A percentile compares a stretch with the other conserved stretches of the same genome.
Evolutionary conservation across 2,797 vertebrate genomes (phyloP).

Genomic region (Argentina silus): DNA sequence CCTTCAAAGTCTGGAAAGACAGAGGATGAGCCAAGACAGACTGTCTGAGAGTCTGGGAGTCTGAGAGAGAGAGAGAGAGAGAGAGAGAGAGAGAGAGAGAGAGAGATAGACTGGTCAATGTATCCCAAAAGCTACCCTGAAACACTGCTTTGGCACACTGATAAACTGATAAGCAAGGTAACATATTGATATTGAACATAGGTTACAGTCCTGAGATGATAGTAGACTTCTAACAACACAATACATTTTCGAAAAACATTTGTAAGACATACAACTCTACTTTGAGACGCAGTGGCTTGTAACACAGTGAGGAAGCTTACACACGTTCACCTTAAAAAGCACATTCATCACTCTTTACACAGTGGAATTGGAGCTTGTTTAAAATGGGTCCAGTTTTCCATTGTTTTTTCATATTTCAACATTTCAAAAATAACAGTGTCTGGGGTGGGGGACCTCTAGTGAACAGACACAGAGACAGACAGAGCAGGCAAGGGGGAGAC

Average conservation of each 20-base stretch:
- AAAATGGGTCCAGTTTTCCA: conserved; percentile 10
- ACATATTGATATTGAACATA: conserved; percentile 1
- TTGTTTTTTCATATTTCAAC: conserved; percentile 15
- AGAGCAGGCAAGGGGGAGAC: not conserved
- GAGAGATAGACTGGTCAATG: not conserved
- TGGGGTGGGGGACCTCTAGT: conserved; percentile 6
- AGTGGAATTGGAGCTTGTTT: not conserved
- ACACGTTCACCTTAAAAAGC: not conserved
- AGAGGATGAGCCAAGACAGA: conserved; percentile 64
- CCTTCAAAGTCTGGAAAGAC: conserved; percentile 75
- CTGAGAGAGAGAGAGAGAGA: conserved; percentile 41
- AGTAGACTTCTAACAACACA: not conserved
- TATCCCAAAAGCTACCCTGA: too few relatives aligned
- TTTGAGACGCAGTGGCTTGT: not conserved
- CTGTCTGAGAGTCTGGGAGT: conserved; percentile 27
- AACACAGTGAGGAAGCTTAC: not conserved
- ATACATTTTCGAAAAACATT: not conserved
- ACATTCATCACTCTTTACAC: not conserved
- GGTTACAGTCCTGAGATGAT: not conserved
- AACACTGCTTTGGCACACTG: not conserved
- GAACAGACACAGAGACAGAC: not conserved
- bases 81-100: conserved; percentile 10
- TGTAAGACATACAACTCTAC: not conserved
- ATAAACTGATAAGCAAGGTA: not conserved
- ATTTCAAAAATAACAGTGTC: conserved; percentile 10